Evolutionary conservation across 2,797 vertebrate species (phyloP), one percentile per base, ranked within the genome.

Genomic region (Enteromius viviparus): DNA sequence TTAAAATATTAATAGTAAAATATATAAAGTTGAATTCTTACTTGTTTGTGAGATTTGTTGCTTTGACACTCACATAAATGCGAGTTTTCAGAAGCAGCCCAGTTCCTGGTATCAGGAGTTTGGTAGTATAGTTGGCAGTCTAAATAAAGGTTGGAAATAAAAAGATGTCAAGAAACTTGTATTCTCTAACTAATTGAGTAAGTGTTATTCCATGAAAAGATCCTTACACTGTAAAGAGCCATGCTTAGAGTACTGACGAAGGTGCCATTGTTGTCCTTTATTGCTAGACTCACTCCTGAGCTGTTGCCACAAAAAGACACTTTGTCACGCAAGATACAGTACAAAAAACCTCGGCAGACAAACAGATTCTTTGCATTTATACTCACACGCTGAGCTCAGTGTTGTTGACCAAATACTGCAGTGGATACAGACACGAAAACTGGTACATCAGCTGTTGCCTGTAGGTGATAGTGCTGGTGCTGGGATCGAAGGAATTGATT

Each of bases 321-420:
- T 53, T 76, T 32, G 23, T 58, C 29, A 45, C 2, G 1, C 17
- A 68, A 69, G 32, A n/a, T 42, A 2, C n/a, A 84, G 15, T n/a
- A 32, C 10, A 65, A 3, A 37, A 34, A 32, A 45, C 29, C 2
- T 69, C 53, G 51, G 12, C 21, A 26, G 47, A 78, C 26, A 58
- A 74, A n/a, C 26, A 60, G 12, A 29, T 5, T 15, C 1, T 21
- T 40, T 58, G 21, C 9, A 42, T 15, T 71, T n/a, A 45, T 85
- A 95, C 95, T 95, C 87, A 96, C 95, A 95, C 91, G 2, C 45
- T 87, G 77, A 95, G 19, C 42, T 93, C 2, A 1, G 93, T 94
- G 91, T 94, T 94, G 91, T 95, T 96, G 79, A 95, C 53, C 74
- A 95, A 34, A 83, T 96, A 94, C 85, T 94, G 93, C 88, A 95